Evolutionary conservation across 2,888 invertebrate species (phyloP), one percentile per base, ranked within the genome.

Genomic region (Papilio demoleus): DNA sequence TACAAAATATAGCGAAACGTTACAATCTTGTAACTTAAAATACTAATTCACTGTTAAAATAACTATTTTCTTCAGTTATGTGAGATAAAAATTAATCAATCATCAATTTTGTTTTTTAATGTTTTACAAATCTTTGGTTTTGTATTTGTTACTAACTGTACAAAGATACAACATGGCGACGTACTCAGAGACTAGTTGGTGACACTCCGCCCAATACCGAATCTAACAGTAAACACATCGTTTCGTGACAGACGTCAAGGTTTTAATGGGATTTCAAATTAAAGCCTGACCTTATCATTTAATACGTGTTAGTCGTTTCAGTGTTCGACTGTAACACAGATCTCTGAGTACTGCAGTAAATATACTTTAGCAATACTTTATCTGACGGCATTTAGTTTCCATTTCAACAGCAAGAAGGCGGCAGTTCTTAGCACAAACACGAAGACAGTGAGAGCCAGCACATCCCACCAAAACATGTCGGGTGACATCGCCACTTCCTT

Each of bases 381-480:
- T 90, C 96, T 93, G 36, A 95, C 92, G 3, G 95, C 92, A 67
- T 93, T 93, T 8, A 97, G 93, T 84, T 96, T 97, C 94, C 95
- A 96, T 79, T 95, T 95, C 27, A 98, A 94, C 47, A 97, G 93
- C 11, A 96, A 80, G 84, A 95, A 97, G 0, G 97, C 95, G 0
- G 93, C 82, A 14, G 94, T 84, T 76, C 97, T 93, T 17, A 96
- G 91, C 12, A 95, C 74, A 38, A 97, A 74, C 53, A 97, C 93
- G 74, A 96, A 96, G 27, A 94, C 79, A 34, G 94, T 83, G 22
- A 98, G 93, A 0, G 96, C 97, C 22, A 95, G 89, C 31, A 97
- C 93, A 81, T 98, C 97, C 77, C 95, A 95, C 95, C 96, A 96
- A 85, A 97, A 98, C 83, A 96, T 95, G 82, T 97, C 95, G 0